These are phyloP conservation scores for Pangasius mekongensis DNA, from an alignment of 2,797 vertebrate genomes.

Conservation along the genomic window DNA sequence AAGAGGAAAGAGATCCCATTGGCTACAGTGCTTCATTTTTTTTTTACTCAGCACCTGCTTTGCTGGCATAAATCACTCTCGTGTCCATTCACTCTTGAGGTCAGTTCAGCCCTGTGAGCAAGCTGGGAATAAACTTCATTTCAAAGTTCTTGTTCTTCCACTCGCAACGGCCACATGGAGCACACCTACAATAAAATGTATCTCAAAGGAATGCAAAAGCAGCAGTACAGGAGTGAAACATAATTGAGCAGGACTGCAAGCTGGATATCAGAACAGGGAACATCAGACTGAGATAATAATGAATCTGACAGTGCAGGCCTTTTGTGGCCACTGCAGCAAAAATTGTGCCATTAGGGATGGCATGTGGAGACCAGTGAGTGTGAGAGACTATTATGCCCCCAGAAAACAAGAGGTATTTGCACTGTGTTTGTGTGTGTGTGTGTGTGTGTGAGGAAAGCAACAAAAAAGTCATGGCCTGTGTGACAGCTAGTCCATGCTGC, in stretches of 20 bases:
- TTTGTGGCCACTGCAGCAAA: slow-evolving; percentile 54
- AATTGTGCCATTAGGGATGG: slow-evolving; percentile 56
- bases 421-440: slow-evolving; percentile 12
- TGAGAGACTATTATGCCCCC: slow-evolving; percentile 57
- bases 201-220: slow-evolving; percentile 57
- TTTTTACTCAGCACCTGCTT: background rate
- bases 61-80: slow-evolving; percentile 54
- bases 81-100: slow-evolving; percentile 38
- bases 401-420: slow-evolving; percentile 43
- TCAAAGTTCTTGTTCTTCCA: slow-evolving; percentile 62
- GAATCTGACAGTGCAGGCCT: slow-evolving; percentile 56
- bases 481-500: slow-evolving; percentile 23
- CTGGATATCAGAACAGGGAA: slow-evolving; percentile 61
- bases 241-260: slow-evolving; percentile 40
- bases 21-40: background rate
- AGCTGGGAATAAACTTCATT: slow-evolving; percentile 54
- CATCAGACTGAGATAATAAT: slow-evolving; percentile 74
- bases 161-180: slow-evolving; percentile 75
- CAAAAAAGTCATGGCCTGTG: slow-evolving; percentile 14
- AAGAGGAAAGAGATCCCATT: slow-evolving; percentile 21
- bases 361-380: slow-evolving; percentile 50
- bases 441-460: background rate
- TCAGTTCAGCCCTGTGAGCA: slow-evolving; percentile 29
- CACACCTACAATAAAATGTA: slow-evolving; percentile 75
- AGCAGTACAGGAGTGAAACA: slow-evolving; percentile 40